phyloP scores from a whole-genome alignment of 2,888 invertebrate species.

The Antitype chi region DNA sequence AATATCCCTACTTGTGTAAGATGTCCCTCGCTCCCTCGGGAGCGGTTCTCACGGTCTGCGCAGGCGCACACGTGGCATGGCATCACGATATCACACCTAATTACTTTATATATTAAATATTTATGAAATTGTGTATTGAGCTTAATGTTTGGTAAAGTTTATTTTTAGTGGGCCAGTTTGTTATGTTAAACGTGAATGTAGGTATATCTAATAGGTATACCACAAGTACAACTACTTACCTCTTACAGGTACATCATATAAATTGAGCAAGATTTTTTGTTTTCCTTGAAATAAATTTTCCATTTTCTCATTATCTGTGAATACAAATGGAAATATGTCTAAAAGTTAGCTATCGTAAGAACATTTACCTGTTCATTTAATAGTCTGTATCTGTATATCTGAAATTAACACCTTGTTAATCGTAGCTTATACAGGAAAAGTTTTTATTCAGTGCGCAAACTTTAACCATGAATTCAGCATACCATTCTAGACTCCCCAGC shows the following conservation, averaged over 20 bases:
- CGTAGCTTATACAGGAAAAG: neutral
- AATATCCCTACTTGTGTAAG: conserved; percentile 84
- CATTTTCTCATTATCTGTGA: neutral
- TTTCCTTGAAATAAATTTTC: neutral
- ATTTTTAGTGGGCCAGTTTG: conserved; percentile 6
- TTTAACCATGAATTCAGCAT: no score
- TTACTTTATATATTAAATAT: conserved; percentile 47
- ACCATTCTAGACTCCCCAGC: no score
- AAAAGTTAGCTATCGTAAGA: neutral
- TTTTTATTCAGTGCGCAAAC: no score
- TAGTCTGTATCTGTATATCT: no score
- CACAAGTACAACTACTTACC: neutral
- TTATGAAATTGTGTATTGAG: neutral
- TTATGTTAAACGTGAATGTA: neutral
- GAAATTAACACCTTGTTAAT: neutral
- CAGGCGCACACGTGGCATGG: conserved; percentile 79
- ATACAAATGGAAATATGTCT: neutral
- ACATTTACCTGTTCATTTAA: no score
- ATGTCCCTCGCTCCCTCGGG: conserved; percentile 81
- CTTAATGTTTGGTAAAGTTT: neutral
- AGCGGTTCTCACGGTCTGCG: conserved; percentile 84
- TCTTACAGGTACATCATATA: neutral
- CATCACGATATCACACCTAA: conserved; percentile 57
- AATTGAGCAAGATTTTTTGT: neutral
- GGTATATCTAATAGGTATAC: neutral